Percentiles rank a stretch among this genome's conserved stretches.
Evolutionary conservation across 2,888 invertebrate species (phyloP).

Genomic region (Rhamphomyia laevipes): DNA sequence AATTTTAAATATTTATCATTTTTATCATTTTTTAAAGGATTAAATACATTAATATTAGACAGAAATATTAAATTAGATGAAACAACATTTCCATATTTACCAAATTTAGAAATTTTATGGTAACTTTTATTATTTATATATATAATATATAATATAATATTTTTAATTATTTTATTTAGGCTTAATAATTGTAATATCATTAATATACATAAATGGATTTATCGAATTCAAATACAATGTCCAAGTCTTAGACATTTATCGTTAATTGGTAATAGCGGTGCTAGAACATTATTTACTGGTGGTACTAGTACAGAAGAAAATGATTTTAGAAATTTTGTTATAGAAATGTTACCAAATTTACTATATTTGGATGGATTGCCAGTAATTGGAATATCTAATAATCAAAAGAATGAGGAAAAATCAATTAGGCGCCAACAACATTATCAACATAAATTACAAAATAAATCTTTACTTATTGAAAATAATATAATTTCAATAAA

Average conservation of each 20-base stretch:
- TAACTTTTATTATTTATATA: constrained; percentile 20
- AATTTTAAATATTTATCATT: constrained; percentile 65
- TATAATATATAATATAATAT: background rate
- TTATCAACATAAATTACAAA: background rate
- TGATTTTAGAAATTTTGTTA: constrained; percentile 25
- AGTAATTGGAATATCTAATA: constrained; percentile 10
- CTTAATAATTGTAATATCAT: constrained; percentile 53
- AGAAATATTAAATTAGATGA: constrained; percentile 62
- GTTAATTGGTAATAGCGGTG: constrained; percentile 66
- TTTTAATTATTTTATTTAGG: constrained; percentile 31
- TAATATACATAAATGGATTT: constrained; percentile 58
- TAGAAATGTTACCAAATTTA: constrained; percentile 24
- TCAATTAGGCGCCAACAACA: background rate
- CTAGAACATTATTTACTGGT: constrained; percentile 40
- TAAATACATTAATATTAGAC: constrained; percentile 71
- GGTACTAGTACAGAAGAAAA: constrained; percentile 36
- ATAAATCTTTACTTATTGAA: constrained; percentile 7
- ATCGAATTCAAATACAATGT: constrained; percentile 54
- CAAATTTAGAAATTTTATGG: constrained; percentile 66
- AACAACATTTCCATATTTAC: constrained; percentile 57
- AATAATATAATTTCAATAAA: constrained; percentile 5
- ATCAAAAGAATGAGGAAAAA: too few species aligned
- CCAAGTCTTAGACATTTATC: constrained; percentile 65
- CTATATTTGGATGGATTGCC: constrained; percentile 27
- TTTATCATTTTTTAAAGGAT: constrained; percentile 54